A percentile compares a stretch with the other conserved stretches of the same genome.
These are phyloP conservation scores for Pagetopsis macropterus DNA, from an alignment of 2,797 vertebrate species.

Conservation along the genomic window DNA sequence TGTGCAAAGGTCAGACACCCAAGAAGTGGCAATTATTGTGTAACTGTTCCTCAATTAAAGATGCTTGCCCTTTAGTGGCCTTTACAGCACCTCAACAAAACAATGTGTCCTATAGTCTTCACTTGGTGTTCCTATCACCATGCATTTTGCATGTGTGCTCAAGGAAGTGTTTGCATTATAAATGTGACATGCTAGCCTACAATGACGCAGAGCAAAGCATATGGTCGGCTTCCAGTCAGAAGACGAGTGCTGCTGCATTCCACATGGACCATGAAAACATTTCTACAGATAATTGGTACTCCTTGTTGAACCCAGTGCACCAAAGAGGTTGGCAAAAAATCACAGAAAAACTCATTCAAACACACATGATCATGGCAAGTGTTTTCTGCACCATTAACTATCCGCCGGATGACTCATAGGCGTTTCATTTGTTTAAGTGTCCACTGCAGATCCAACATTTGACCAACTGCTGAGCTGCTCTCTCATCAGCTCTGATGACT, in stretches of 20 bases:
- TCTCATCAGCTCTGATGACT: slow-evolving; percentile 36
- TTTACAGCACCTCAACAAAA: slow-evolving; percentile 59
- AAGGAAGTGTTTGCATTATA: slow-evolving; percentile 77
- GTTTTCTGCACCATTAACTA: slow-evolving; percentile 49
- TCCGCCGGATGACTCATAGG: slow-evolving; percentile 54
- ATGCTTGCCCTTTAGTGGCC: slow-evolving; percentile 61
- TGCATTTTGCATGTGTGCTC: slow-evolving; percentile 79
- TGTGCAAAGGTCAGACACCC: slow-evolving; percentile 64
- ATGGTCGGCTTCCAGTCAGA: slow-evolving; percentile 43
- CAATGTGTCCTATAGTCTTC: slow-evolving; percentile 53
- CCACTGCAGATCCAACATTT: slow-evolving; percentile 31
- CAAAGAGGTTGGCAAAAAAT: slow-evolving; percentile 25
- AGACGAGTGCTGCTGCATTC: slow-evolving; percentile 4
- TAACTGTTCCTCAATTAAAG: slow-evolving; percentile 63
- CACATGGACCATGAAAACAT: slow-evolving; percentile 23
- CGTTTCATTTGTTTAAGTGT: slow-evolving; percentile 59
- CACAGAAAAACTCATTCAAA: slow-evolving; percentile 27
- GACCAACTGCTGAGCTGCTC: slow-evolving; percentile 47
- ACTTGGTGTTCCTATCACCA: slow-evolving; percentile 58
- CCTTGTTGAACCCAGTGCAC: slow-evolving; percentile 15
- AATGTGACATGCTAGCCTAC: slow-evolving; percentile 74
- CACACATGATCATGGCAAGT: slow-evolving; percentile 18
- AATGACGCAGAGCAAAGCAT: slow-evolving; percentile 64
- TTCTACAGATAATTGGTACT: slow-evolving; percentile 15
- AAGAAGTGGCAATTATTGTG: slow-evolving; percentile 59